phyloP scores from a whole-genome alignment of 2,888 invertebrate genomes.

The Reticulitermes lucifugus region DNA sequence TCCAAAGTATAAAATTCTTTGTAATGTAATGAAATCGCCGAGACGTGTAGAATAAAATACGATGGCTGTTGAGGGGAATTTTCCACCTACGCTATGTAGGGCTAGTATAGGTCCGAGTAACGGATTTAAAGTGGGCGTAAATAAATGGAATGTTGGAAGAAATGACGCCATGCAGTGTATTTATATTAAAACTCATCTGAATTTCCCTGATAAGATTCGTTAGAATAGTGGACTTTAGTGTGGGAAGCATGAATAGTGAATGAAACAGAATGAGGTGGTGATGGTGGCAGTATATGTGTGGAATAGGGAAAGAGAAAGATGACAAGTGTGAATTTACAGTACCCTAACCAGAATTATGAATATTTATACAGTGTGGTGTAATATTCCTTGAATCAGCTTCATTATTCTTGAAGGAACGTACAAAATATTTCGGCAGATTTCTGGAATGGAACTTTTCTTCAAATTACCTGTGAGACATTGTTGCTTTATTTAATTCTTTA shows the following conservation, averaged over 20 bases:
- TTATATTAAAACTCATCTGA: slow-evolving; percentile 25
- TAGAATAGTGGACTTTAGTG: background rate
- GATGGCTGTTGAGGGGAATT: background rate
- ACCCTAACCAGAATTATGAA: slow-evolving; percentile 19
- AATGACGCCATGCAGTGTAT: slow-evolving; percentile 1
- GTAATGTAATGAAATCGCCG: background rate
- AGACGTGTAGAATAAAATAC: slow-evolving; percentile 6
- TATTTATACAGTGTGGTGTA: slow-evolving; percentile 19
- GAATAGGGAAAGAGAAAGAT: background rate
- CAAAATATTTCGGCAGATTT: background rate
- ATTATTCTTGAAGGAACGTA: background rate
- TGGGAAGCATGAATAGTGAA: background rate
- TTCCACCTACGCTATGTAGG: background rate
- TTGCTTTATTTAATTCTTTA: background rate
- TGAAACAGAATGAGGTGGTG: background rate
- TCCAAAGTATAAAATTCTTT: background rate
- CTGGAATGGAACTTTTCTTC: background rate
- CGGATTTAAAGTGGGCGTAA: background rate
- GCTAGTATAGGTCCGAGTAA: background rate
- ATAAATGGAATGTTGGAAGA: background rate
- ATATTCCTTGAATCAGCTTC: background rate
- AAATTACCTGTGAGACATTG: background rate
- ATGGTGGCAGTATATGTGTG: background rate
- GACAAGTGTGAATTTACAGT: background rate
- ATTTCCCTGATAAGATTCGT: slow-evolving; percentile 20